These are phyloP conservation scores for Apamea anceps DNA, from an alignment of 2,888 invertebrate genomes.

Conservation along the genomic window DNA sequence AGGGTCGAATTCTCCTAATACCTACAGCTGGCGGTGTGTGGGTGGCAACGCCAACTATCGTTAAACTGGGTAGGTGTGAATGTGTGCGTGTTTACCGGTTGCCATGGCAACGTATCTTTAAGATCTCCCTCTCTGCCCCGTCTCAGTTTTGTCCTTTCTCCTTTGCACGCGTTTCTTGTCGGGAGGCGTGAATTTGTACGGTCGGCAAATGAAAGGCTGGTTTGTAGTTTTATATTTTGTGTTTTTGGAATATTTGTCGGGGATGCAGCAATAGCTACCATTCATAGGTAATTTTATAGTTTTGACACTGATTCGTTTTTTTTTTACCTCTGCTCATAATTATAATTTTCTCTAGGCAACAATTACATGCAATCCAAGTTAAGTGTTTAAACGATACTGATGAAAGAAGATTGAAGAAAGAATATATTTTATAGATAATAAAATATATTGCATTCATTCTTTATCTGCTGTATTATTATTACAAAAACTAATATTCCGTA, in stretches of 20 bases:
- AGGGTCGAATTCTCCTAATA: conserved; percentile 89
- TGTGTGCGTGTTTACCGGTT: conserved; percentile 84
- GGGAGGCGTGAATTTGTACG: conserved; percentile 86
- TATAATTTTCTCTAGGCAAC: no score
- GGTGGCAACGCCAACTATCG: conserved; percentile 80
- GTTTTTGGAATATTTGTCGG: background rate
- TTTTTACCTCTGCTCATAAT: background rate
- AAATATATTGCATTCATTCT: background rate
- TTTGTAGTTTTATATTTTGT: conserved; percentile 8
- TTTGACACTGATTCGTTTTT: background rate
- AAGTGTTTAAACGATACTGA: background rate
- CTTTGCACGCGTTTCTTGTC: conserved; percentile 89
- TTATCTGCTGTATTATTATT: background rate
- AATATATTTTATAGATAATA: no score
- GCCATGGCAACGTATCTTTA: conserved; percentile 89
- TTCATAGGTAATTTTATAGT: background rate
- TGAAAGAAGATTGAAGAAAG: background rate
- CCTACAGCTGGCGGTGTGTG: conserved; percentile 73
- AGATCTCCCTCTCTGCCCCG: conserved; percentile 88
- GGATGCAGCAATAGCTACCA: background rate
- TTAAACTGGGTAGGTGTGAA: conserved; percentile 71
- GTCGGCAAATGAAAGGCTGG: conserved; percentile 72
- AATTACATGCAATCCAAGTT: no score
- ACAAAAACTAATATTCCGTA: background rate
- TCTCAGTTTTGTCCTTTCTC: conserved; percentile 90